These are phyloP conservation scores for Xenopus tropicalis DNA, from an alignment of 2,113 vertebrate genomes.

Conservation along the genomic window UCB_Xtro_10.0 CM004449.2:26697001-26697500, in stretches of 20 bases:
- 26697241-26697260: no score
- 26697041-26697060: no score
- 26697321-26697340: constrained; percentile 22
- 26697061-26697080: no score
- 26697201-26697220: no score
- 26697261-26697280: constrained; percentile 25
- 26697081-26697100: no score
- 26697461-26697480: constrained; percentile 40
- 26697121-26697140: no score
- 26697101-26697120: no score
- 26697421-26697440: constrained; percentile 33
- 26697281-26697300: background rate
- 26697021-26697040: no score
- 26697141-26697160: no score
- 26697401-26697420: constrained; percentile 32
- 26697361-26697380: constrained; percentile 36
- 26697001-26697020: no score
- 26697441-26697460: constrained; percentile 36
- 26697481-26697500: constrained; percentile 23
- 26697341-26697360: constrained; percentile 32
- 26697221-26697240: no score
- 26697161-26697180: no score
- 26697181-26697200: background rate
- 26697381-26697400: constrained; percentile 29
- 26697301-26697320: constrained; percentile 17